These are phyloP conservation scores for Varecia variegata DNA, from an alignment of 2,797 vertebrate genomes.

Conservation along the genomic window DNA sequence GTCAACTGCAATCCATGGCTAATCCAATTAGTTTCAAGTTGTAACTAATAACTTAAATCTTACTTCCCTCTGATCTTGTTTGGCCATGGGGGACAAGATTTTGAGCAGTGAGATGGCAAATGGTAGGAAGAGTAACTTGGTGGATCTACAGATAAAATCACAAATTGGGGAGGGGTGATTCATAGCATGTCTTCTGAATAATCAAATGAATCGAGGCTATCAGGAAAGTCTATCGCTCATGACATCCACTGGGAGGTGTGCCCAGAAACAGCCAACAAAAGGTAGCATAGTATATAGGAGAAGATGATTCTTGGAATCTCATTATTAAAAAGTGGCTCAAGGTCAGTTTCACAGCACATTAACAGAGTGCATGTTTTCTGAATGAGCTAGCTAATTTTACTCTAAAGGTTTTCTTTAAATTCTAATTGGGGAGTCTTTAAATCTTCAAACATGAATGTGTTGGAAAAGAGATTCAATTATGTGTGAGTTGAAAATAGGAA, in stretches of 20 bases:
- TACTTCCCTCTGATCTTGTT: background rate
- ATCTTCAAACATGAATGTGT: constrained; percentile 38
- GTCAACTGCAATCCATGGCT: background rate
- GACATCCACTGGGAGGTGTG: background rate
- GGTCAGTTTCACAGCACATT: constrained; percentile 40
- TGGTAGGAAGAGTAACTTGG: background rate
- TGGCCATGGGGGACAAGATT: background rate
- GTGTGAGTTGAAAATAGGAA: constrained; percentile 39
- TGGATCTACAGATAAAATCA: constrained; percentile 45
- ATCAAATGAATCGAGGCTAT: constrained; percentile 40
- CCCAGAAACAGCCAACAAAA: constrained; percentile 51
- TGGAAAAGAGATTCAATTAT: constrained; percentile 48
- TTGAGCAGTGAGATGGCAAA: background rate
- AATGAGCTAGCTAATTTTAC: constrained; percentile 49
- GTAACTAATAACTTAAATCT: constrained; percentile 27
- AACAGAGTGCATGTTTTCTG: constrained; percentile 33
- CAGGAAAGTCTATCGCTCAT: constrained; percentile 28
- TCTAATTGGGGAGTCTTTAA: constrained; percentile 54
- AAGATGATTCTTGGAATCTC: constrained; percentile 57
- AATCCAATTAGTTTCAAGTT: constrained; percentile 32
- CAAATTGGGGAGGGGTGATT: constrained; percentile 33
- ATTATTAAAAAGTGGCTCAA: constrained; percentile 58
- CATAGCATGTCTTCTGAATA: constrained; percentile 52
- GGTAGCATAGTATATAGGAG: background rate
- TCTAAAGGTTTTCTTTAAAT: constrained; percentile 38